phyloP scores from a whole-genome alignment of 1,140 invertebrate genomes.

The Dufourea novaeangliae region DNA sequence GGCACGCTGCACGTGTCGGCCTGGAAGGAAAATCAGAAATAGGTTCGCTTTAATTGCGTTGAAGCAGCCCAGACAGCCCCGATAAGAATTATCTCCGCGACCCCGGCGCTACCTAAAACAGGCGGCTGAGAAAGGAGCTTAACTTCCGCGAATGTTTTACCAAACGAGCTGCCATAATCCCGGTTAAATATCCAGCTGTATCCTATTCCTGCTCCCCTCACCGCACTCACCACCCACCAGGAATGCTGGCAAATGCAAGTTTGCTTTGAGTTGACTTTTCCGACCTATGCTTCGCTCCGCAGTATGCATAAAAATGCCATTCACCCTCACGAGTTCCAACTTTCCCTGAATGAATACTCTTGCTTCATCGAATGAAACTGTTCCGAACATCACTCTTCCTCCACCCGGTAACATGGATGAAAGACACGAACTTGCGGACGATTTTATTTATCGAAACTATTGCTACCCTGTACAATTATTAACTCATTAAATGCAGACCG shows the following conservation, averaged over 20 bases:
- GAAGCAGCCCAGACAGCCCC: slow-evolving; percentile 15
- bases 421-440: too few species aligned
- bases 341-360: background rate
- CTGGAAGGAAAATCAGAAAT: slow-evolving; percentile 27
- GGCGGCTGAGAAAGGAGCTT: slow-evolving; percentile 63
- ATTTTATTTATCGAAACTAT: too few species aligned
- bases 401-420: too few species aligned
- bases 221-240: slow-evolving; percentile 31
- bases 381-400: background rate
- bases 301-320: slow-evolving; percentile 45
- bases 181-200: slow-evolving; percentile 72
- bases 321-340: background rate
- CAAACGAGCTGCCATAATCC: slow-evolving; percentile 74
- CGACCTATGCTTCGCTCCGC: slow-evolving; percentile 5
- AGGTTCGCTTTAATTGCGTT: slow-evolving; percentile 27
- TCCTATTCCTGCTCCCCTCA: slow-evolving; percentile 59
- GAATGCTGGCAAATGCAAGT: slow-evolving; percentile 15
- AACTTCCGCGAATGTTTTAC: slow-evolving; percentile 74
- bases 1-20: background rate
- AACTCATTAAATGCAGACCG: too few species aligned
- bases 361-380: slow-evolving; percentile 35
- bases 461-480: too few species aligned
- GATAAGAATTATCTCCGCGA: slow-evolving; percentile 50
- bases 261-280: slow-evolving; percentile 29
- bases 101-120: slow-evolving; percentile 32